Percentiles rank a stretch among this genome's conserved stretches.
These are phyloP conservation scores for Podarcis lilfordi DNA, from an alignment of 2,797 vertebrate species.

Conservation along the genomic window DNA sequence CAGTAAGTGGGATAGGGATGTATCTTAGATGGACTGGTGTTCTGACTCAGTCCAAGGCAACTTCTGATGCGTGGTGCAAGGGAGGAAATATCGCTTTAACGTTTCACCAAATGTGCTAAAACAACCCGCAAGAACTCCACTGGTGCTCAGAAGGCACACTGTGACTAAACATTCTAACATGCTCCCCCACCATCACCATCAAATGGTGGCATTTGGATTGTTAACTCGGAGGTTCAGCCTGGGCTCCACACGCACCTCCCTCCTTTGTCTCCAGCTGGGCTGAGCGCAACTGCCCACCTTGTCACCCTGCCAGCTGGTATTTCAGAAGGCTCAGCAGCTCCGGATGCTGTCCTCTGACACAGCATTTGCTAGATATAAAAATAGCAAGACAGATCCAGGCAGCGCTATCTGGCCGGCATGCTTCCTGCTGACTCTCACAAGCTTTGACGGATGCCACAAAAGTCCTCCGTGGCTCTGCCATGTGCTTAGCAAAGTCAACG, in stretches of 20 bases:
- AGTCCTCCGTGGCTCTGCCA: neutral
- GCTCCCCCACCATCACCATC: neutral
- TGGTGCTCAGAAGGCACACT: neutral
- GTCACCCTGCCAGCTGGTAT: slow-evolving; percentile 37
- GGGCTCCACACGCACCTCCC: neutral
- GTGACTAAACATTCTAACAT: neutral
- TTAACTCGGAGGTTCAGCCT: neutral
- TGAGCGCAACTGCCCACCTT: slow-evolving; percentile 25
- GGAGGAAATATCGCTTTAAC: neutral
- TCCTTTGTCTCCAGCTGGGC: slow-evolving; percentile 3
- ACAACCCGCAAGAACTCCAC: neutral
- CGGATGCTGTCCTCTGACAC: slow-evolving; percentile 60
- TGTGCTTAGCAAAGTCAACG: slow-evolving; percentile 8
- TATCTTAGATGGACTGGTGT: neutral
- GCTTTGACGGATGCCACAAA: slow-evolving; percentile 21
- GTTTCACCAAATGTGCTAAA: neutral
- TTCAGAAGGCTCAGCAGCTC: slow-evolving; percentile 52
- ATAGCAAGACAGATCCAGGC: slow-evolving; percentile 50
- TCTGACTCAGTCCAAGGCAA: neutral
- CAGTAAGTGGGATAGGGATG: neutral
- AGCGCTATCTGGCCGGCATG: slow-evolving; percentile 6
- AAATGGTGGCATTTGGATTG: neutral
- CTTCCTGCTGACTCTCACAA: slow-evolving; percentile 64
- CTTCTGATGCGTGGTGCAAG: neutral
- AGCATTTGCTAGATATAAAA: slow-evolving; percentile 72